These are phyloP conservation scores for Miniopterus natalensis DNA, from an alignment of 2,113 vertebrate species.

Conservation along the genomic window DNA sequence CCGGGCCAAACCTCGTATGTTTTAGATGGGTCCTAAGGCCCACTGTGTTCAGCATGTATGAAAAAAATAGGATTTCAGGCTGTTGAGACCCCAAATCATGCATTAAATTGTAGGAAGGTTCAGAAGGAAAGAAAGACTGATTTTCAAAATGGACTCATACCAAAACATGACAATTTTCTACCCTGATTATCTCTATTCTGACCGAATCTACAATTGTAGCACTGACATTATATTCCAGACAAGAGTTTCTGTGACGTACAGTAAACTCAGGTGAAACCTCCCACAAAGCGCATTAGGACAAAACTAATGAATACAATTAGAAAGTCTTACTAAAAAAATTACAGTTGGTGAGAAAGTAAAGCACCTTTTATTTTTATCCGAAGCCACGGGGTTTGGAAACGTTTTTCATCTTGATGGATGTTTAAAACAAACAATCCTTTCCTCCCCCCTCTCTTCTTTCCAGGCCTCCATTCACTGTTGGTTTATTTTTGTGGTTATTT, in stretches of 20 bases:
- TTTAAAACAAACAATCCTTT: neutral
- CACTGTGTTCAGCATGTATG: accelerated
- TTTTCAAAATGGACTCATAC: neutral
- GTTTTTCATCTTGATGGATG: neutral
- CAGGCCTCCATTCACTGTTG: neutral
- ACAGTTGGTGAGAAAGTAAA: neutral
- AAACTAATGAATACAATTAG: neutral
- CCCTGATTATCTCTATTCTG: neutral
- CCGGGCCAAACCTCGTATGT: too few species aligned
- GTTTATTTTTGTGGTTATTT: conserved; percentile 3
- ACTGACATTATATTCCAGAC: neutral
- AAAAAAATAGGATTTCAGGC: neutral
- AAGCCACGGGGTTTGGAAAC: neutral
- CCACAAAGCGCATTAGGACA: neutral
- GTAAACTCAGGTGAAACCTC: neutral
- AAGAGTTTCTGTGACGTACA: neutral
- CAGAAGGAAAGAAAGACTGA: neutral
- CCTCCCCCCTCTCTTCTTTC: neutral
- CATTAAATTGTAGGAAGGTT: neutral
- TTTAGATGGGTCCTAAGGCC: neutral
- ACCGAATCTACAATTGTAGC: accelerated
- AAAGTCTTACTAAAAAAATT: neutral
- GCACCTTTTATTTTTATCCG: neutral
- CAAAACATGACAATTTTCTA: neutral
- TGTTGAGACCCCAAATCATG: neutral